Evolutionary conservation across 1,140 invertebrate genomes (phyloP), one percentile per base, ranked within the genome.

Genomic region (Megalonaias nervosa): DNA sequence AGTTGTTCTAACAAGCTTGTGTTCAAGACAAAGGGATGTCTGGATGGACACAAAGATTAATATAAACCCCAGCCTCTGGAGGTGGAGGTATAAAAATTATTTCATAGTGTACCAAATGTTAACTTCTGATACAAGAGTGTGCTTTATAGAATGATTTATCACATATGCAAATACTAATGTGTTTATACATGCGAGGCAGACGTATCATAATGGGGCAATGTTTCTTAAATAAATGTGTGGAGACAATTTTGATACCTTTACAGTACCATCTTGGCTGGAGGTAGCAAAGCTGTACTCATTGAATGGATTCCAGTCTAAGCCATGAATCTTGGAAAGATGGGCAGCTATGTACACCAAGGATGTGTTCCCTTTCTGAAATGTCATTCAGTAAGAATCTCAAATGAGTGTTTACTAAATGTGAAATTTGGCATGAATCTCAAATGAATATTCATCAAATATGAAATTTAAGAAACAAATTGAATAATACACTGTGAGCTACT

Each of bases 281-380:
- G 97, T 97, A n/a, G 95, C 95, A 73, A 98, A 90, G 84, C 96
- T 95, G 84, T 95, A 95, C 91, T 97, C 96, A 84, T 94, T 93
- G 80, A 93, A 93, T 48, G 96, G 95, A 92, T 94, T 97, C 97
- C 97, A 98, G 89, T 98, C 97, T 60, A 99, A 93, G 74, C 97
- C 96, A 90, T 98, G 95, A 80, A 99, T 97, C 92, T 95, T 97
- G 74, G 95, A 95, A 69, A 97, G 91, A 93, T 99, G 97, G 14
- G 97, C 97, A 48, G 97, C 94, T 82, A 98, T 96, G 84, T 98
- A 99, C 85, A 97, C 95, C 1, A 97, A 92, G 4, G 97, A 97
- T 74, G 94, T 93, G 66, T 94, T 95, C 67, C 94, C 94, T 92
- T 98, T 97, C 81, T 91, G 83, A 23, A 84, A 85, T 48, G 38